A percentile compares a stretch with the other conserved stretches of the same genome.
These are phyloP conservation scores for Ophioninae sp. DNA, from an alignment of 2,888 invertebrate species.

Conservation along the genomic window DNA sequence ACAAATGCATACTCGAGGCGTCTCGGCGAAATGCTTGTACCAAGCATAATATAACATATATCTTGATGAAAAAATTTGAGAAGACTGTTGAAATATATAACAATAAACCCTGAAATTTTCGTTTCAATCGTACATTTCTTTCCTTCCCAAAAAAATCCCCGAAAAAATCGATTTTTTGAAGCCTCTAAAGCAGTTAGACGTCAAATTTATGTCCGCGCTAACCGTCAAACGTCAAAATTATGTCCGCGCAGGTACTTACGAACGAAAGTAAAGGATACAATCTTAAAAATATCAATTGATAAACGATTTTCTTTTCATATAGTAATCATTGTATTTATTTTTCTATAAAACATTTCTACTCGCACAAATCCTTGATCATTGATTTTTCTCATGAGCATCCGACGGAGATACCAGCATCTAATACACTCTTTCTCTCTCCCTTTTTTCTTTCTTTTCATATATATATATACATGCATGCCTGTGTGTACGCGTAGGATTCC, in stretches of 20 bases:
- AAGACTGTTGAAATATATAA: too few relatives aligned
- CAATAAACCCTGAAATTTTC: too few relatives aligned
- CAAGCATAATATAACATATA: too few relatives aligned
- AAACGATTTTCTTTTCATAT: conserved; percentile 34
- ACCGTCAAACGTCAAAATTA: too few relatives aligned
- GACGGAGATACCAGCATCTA: conserved; percentile 27
- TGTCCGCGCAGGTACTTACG: not conserved
- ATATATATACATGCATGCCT: conserved; percentile 22
- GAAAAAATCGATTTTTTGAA: too few relatives aligned
- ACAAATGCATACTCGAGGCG: too few relatives aligned
- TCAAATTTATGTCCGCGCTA: too few relatives aligned
- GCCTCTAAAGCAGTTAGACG: too few relatives aligned
- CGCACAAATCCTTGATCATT: conserved; percentile 26
- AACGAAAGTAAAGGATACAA: not conserved
- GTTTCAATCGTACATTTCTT: too few relatives aligned
- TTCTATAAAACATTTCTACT: conserved; percentile 52
- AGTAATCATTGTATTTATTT: conserved; percentile 34
- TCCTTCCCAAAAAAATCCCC: too few relatives aligned
- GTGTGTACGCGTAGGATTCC: conserved; percentile 10
- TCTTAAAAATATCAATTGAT: not conserved
- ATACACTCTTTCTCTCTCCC: not conserved
- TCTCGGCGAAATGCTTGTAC: too few relatives aligned
- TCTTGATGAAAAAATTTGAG: too few relatives aligned
- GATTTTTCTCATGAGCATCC: conserved; percentile 7
- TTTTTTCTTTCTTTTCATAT: not conserved